Evolutionary conservation across 1,140 invertebrate species (phyloP).

Genomic region (Teleopsis dalmanni): DNA sequence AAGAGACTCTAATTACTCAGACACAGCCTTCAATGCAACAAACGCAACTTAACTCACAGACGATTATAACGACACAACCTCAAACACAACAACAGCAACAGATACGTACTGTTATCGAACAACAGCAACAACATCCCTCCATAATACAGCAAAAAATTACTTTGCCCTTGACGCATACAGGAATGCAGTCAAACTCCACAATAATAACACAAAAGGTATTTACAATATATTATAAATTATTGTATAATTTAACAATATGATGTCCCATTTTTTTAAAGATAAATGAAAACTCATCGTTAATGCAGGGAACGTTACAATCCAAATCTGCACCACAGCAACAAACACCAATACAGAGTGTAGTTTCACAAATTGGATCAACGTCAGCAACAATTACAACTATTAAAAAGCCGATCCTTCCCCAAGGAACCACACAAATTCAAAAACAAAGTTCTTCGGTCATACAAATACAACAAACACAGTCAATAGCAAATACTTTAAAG

Average conservation of each 20-base stretch:
- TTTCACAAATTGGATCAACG: neutral
- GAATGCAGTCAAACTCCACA: neutral
- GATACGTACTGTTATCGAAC: slow-evolving; percentile 3
- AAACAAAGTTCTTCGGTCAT: neutral
- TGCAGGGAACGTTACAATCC: slow-evolving; percentile 1
- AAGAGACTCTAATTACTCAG: slow-evolving; percentile 37
- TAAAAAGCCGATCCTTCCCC: neutral
- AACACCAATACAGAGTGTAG: neutral
- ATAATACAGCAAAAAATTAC: slow-evolving; percentile 15
- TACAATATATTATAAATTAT: no score
- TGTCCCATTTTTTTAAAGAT: neutral
- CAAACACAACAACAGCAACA: slow-evolving; percentile 20
- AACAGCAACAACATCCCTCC: slow-evolving; percentile 27
- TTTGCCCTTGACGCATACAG: neutral
- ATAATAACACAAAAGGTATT: slow-evolving; percentile 1
- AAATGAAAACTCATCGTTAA: neutral
- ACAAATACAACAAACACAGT: neutral
- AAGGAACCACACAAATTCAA: neutral
- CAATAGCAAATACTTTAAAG: neutral
- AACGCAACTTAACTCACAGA: slow-evolving; percentile 37
- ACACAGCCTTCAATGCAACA: slow-evolving; percentile 33
- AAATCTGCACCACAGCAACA: neutral
- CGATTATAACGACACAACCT: slow-evolving; percentile 35
- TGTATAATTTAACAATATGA: neutral
- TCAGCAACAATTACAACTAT: neutral